Base-by-base conservation (phyloP, 2,888 invertebrate genomes). In the Cephus pulcher region DNA sequence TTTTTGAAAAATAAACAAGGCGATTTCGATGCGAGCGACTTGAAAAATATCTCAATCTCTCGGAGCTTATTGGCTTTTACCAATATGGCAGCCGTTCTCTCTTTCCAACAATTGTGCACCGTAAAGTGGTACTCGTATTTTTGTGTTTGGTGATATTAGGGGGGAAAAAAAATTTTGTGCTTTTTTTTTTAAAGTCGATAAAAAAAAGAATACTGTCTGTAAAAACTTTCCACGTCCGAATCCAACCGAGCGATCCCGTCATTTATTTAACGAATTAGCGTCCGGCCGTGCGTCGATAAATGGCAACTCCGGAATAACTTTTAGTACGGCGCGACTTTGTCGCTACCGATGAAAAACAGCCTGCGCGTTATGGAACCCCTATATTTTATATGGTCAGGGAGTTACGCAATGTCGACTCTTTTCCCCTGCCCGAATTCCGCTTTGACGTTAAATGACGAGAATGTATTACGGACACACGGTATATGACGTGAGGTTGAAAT, bases 1-100 rank as follows among this genome's bases (percentile, higher is more conserved):
- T 89, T 87, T 89, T 87, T 88, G 86, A 88, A 87, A 84, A 85
- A 83, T 12, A 30, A 80, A 84, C 83, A 81, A 84, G 83, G 83
- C 84, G 80, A 83, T 85, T 82, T 80, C 74, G 75, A 76, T 80
- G 56, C 9, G 80, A 80, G 82, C 82, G 83, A 84, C 83, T 23
- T 86, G 84, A 86, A 86, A 86, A 86, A 87, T 87, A 86, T 86
- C 81, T 81, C 84, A 79, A 85, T 86, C 84, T 83, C 81, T 77
- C 73, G 70, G 75, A 79, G 84, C 82, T 84, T 84, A 86, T 86
- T 84, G 86, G 82, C 79, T 85, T 80, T 2, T 9, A 15, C 56
- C 56, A 23, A 23, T 56, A 56, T 9, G 9, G 1, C 56, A 6
- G 23, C 56, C 9, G 2, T 56, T 40, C 15, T 15, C 15, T 40